Evolutionary conservation across 1,140 invertebrate species (phyloP), one percentile per base, ranked within the genome.

Genomic region (Glomeris maerens): DNA sequence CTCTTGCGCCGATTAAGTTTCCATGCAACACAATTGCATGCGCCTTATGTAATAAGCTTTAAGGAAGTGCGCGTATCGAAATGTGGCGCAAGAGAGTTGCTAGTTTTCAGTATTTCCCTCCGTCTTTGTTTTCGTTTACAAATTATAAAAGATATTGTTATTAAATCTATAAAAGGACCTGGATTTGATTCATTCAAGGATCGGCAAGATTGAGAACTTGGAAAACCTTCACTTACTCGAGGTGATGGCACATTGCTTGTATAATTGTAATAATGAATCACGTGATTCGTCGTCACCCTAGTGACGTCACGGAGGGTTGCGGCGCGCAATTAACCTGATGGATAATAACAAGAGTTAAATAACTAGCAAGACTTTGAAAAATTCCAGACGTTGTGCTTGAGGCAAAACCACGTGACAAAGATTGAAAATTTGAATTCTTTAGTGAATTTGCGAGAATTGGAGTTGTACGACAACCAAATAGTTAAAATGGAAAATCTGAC

Each of bases 381-480:
- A 27, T 49, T 63, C 20, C 56, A 93, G 70, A 79, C 76, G 58
- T 66, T 93, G 27, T 91, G 81, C 62, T 72, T 96, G 22, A 77
- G 91, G 40, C 94, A 93, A 83, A 98, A 98, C 71, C 71, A 93
- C 0, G 89, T 97, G 10, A 94, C 85, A 58, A 89, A 86, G 62
- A 95, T 98, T 62, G 87, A 93, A 65, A 90, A 91, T 66, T 63
- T 94, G 21, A 64, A 78, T 50, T 79, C 72, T 1, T 65, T 92
- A 4, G 74, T 70, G 2, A 86, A 78, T 20, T 68, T 96, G 0
- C 73, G 74, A 41, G 90, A 96, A 63, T 65, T 98, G 46, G 94
- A 98, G 60, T 71, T 98, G 1, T 94, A 97, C 66, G 95, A 98
- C 68, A 99, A 97, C 71, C 90, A 93, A 70, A 88, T 96, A 41